Evolutionary conservation across 1,140 invertebrate species (phyloP).

Genomic region (Drosophila obscura): DNA sequence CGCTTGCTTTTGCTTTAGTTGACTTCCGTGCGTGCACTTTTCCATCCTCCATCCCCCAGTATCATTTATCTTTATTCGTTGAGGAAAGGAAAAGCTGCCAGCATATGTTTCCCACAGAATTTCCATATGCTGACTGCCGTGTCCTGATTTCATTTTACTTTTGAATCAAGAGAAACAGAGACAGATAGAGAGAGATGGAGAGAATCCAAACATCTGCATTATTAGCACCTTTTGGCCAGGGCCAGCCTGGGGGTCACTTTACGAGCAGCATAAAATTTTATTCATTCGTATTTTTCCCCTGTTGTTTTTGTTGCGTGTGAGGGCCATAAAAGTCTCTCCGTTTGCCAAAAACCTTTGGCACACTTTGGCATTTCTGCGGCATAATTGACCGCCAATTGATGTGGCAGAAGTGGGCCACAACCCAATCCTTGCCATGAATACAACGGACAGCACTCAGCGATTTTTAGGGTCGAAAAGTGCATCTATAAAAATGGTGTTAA

Average conservation of each 20-base stretch:
- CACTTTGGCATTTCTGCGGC: constrained; percentile 18
- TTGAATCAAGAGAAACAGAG: background rate
- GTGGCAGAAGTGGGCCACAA: constrained; percentile 19
- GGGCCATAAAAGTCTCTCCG: constrained; percentile 38
- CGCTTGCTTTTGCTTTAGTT: constrained; percentile 32
- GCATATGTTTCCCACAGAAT: constrained; percentile 54
- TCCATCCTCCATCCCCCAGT: constrained; percentile 20
- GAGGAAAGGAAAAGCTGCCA: constrained; percentile 27
- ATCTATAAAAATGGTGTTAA: constrained; percentile 58
- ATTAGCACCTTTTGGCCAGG: constrained; percentile 31
- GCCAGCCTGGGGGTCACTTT: constrained; percentile 38
- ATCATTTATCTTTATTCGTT: constrained; percentile 62
- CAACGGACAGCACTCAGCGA: too few relatives aligned
- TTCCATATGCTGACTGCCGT: constrained; percentile 58
- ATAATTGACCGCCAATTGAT: constrained; percentile 59
- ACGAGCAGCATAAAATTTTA: constrained; percentile 52
- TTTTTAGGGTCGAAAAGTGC: constrained; percentile 19
- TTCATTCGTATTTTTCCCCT: constrained; percentile 8
- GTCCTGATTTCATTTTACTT: constrained; percentile 46
- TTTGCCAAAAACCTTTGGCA: constrained; percentile 46
- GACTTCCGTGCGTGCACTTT: constrained; percentile 54
- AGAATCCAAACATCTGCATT: constrained; percentile 33
- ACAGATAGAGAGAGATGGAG: too few relatives aligned
- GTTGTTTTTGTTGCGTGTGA: constrained; percentile 18
- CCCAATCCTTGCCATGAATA: background rate